phyloP scores from a whole-genome alignment of 2,888 invertebrate genomes.

The Adela reaumurella region DNA sequence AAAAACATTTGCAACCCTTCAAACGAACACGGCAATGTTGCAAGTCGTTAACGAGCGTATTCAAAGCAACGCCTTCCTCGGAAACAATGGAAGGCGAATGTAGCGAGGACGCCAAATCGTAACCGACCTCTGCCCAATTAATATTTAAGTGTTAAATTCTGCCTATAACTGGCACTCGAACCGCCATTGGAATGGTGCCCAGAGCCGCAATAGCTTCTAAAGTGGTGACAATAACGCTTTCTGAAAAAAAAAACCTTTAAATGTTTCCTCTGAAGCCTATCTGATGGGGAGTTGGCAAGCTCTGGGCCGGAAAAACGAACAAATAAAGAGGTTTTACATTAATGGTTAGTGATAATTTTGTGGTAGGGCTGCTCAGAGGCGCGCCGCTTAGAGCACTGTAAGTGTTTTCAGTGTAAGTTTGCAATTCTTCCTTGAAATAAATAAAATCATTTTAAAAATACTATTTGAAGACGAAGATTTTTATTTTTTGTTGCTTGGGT shows the following conservation, averaged over 20 bases:
- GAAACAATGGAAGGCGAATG: background rate
- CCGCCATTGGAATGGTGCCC: background rate
- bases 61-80: background rate
- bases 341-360: background rate
- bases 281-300: background rate
- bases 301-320: background rate
- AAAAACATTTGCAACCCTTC: too few relatives aligned
- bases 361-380: background rate
- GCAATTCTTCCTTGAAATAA: too few relatives aligned
- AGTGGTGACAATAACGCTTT: background rate
- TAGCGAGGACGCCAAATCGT: background rate
- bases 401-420: too few relatives aligned
- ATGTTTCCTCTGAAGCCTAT: background rate
- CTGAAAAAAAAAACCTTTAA: background rate
- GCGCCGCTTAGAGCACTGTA: too few relatives aligned
- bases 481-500: too few relatives aligned
- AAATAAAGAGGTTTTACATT: background rate
- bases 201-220: background rate
- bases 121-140: background rate
- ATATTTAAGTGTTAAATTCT: background rate
- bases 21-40: background rate
- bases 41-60: background rate
- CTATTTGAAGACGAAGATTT: too few relatives aligned
- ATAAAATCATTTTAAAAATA: too few relatives aligned
- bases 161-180: background rate